Base-by-base conservation (phyloP, 2,888 invertebrate species). In the Calameuta idolon region DNA sequence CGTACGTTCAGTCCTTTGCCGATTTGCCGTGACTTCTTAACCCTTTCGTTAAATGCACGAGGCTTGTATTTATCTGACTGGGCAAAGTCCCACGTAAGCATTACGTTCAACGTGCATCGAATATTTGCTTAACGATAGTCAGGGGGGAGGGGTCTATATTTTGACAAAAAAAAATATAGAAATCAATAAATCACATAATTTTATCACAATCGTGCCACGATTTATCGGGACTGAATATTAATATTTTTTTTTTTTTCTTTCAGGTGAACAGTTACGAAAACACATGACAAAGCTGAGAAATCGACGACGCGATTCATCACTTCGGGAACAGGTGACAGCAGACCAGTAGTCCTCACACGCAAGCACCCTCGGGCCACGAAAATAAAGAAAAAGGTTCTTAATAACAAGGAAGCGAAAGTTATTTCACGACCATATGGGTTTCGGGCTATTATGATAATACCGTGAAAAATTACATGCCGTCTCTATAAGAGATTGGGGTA, bases 1-100 rank as follows among this genome's bases (percentile, higher is more conserved):
- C 87, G 84, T 80, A 81, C 85, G 83, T 86, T 87, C 83, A 81
- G 82, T 82, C 87, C 84, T 83, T 83, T 80, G 79, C 83, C 83
- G 84, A 82, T 84, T 85, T 81, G 55, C 55, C 55, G 55, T 55
- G 55, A 55, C 55, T 55, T 55, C 55, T 55, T 55, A 55, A 55
- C 55, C 55, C 55, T 55, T 55, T 55, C 55, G 55, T 55, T 55
- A 55, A 55, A 55, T 23, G 55, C 23, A 23, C 55, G 5, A 55
- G 55, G 23, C 15, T 1, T 0, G 55, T 23, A 23, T 55, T 55
- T 55, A 23, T 23, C 23, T 23, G 55, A 55, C 55, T 0, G 23
- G 2, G 55, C 55, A 55, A 9, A 55, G 15, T 5, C 55, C 9
- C 55, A 4, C 55, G 5, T 55, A 9, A 40, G 15, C 40, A 5